These are phyloP conservation scores for Nebria brevicollis DNA, from an alignment of 2,888 invertebrate species.

Conservation along the genomic window DNA sequence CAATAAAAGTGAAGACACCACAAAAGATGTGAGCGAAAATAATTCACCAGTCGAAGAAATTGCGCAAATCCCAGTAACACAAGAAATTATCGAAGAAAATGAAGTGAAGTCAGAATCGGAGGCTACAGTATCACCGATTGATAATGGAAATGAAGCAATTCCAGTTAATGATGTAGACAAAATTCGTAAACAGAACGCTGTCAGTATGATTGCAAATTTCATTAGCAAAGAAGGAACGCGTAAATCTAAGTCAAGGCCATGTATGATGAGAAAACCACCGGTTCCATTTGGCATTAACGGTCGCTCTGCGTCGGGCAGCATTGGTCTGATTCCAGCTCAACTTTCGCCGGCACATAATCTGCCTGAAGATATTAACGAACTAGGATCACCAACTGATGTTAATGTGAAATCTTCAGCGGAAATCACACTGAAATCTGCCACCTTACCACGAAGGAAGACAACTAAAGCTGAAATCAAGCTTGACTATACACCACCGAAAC, in stretches of 20 bases:
- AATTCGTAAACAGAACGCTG: slow-evolving; percentile 72
- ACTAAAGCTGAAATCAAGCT: slow-evolving; percentile 73
- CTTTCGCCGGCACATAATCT: slow-evolving; percentile 12
- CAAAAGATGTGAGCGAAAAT: slow-evolving; percentile 5
- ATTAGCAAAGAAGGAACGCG: slow-evolving; percentile 65
- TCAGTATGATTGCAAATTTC: slow-evolving; percentile 78
- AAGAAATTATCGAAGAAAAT: slow-evolving; percentile 12
- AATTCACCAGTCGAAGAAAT: neutral
- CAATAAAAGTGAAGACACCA: slow-evolving; percentile 2
- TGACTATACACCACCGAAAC: slow-evolving; percentile 64
- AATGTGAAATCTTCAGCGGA: slow-evolving; percentile 72
- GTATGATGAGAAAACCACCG: slow-evolving; percentile 69
- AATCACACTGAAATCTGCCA: slow-evolving; percentile 74
- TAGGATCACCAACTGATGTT: slow-evolving; percentile 50
- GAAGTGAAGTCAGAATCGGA: slow-evolving; percentile 7
- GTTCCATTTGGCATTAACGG: slow-evolving; percentile 70
- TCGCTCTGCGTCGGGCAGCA: slow-evolving; percentile 70
- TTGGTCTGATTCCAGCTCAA: slow-evolving; percentile 51
- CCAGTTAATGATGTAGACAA: slow-evolving; percentile 63
- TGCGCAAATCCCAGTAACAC: neutral
- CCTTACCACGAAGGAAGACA: slow-evolving; percentile 70
- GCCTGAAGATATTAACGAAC: slow-evolving; percentile 24
- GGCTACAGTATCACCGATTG: slow-evolving; percentile 49
- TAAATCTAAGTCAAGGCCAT: slow-evolving; percentile 63
- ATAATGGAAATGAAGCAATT: slow-evolving; percentile 15